Base-by-base conservation (phyloP, 2,888 invertebrate species). In the Amaurobius ferox region DNA sequence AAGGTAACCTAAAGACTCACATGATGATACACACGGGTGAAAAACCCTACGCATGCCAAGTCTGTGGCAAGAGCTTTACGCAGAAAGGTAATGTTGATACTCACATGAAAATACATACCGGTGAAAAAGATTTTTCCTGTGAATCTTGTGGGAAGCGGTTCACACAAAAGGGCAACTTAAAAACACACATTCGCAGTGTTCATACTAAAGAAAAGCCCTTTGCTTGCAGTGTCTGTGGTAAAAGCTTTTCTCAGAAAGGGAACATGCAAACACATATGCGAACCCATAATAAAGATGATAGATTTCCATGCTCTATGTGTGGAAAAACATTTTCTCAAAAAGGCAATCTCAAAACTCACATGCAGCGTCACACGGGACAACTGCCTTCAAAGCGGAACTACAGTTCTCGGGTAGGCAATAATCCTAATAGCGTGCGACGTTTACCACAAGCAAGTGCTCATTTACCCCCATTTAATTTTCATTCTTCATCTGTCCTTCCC, bases 251-350 rank as follows among this genome's bases (percentile, higher is more conserved):
- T 13, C 89, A 89, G 62, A 89, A 89, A 39, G 89, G 89, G 16
- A 89, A 89, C 72, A 89, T 89, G 89, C 88, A 88, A 23, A 89
- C 89, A 16, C 89, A 89, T 39, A 48, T 89, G 68, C 72, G 89
- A 72, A 89, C 89, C 16, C 89, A 89, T 73, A 89, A 89, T 68
- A 89, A 89, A 79, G 89, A 89, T 74, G 88, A 89, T 72, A 80
- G 89, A 29, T 89, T 89, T 70, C 89, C 89, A 28, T 89, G 89
- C 78, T 83, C 80, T 62, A 80, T 89, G 68, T 89, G 89, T 78
- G 89, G 89, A n/a, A 89, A 89, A 66, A 89, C 89, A 30, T 89
- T 89, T 44, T 89, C 89, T 9, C 89, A 89, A 72, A 89, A 89
- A 73, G 88, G 88, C 39, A 89, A 89, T 80, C 88, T 89, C 48